Conservation (phyloP, 2,888 invertebrate species). For the Pseudolycoriella hygida region DNA sequence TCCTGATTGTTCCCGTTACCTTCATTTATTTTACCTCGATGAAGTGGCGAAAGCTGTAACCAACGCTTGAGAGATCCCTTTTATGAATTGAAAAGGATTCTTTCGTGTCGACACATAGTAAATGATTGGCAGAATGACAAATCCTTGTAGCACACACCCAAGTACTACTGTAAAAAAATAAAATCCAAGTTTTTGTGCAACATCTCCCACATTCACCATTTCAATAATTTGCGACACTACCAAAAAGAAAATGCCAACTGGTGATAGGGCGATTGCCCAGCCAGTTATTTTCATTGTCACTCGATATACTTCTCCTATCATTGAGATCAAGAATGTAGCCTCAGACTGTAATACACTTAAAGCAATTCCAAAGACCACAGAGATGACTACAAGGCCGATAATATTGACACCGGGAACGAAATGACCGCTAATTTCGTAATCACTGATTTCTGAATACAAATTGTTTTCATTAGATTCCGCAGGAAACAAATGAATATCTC, state of each 20-base stretch:
- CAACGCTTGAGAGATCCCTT: constrained; percentile 44
- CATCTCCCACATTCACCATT: constrained; percentile 41
- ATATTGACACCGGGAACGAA: constrained; percentile 33
- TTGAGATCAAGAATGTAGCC: constrained; percentile 39
- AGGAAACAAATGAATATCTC: too few species aligned
- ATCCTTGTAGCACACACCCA: constrained; percentile 50
- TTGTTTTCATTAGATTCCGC: too few species aligned
- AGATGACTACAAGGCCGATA: constrained; percentile 39
- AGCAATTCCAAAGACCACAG: constrained; percentile 45
- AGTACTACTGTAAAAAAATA: constrained; percentile 52
- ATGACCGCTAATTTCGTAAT: too few species aligned
- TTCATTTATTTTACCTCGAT: constrained; percentile 34
- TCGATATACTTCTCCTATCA: constrained; percentile 42
- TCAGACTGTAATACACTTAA: constrained; percentile 45
- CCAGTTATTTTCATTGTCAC: constrained; percentile 46
- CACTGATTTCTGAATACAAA: too few species aligned
- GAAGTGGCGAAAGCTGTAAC: constrained; percentile 62
- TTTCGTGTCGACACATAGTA: constrained; percentile 41
- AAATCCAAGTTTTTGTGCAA: constrained; percentile 46
- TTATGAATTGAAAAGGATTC: constrained; percentile 39
- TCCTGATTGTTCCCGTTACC: too few species aligned
- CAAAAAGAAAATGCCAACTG: constrained; percentile 43
- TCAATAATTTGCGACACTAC: constrained; percentile 46
- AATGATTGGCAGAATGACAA: constrained; percentile 48
- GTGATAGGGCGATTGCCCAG: constrained; percentile 43